Base-by-base conservation (phyloP, 2,113 vertebrate genomes). In the Dissostichus mawsoni region DNA sequence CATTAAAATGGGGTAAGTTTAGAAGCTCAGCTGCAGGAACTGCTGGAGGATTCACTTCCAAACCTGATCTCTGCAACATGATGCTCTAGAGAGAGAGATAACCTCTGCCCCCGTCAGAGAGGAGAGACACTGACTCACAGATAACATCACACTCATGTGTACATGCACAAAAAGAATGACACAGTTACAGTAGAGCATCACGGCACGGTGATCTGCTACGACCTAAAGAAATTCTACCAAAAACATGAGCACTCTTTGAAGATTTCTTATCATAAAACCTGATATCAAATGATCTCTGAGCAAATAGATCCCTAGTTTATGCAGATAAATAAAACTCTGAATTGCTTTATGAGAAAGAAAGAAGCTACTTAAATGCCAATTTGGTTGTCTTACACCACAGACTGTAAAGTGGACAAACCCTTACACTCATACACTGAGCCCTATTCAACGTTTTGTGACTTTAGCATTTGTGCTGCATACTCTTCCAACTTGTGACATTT, bases 1-100 rank as follows among this genome's bases (percentile, higher is more conserved):
- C 81, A 91, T 91, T 92, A 94, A 90, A 91, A 94, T 94, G 94
- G 94, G 94, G 93, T 95, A 86, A 84, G 93, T 93, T 86, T 81
- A 89, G 86, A 75, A 67, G 81, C 79, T 68, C 57, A 73, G 75
- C 78, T 78, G 74, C 76, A 58, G 76, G 66, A 82, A 79, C 76
- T 82, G 72, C 52, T 20, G 66, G 75, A 78, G 48, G 74, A 72
- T 83, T 80, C 41, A 2, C 4, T 84, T 76, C 47, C 72, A 80
- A 78, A 87, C 79, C 65, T 44, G 74, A 90, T 84, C 77, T 70
- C 50, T 73, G 82, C 65, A 84, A 89, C 78, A 25, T 1, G 65
- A 90, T 47, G 76, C 76, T 78, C 5, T 20, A 20, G 20, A 20
- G 20, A 20, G 80, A 76, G 70, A 33, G 72, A 56, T 86, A 77